Evolutionary conservation across 2,888 invertebrate species (phyloP).

Genomic region (Dione vanillae): DNA sequence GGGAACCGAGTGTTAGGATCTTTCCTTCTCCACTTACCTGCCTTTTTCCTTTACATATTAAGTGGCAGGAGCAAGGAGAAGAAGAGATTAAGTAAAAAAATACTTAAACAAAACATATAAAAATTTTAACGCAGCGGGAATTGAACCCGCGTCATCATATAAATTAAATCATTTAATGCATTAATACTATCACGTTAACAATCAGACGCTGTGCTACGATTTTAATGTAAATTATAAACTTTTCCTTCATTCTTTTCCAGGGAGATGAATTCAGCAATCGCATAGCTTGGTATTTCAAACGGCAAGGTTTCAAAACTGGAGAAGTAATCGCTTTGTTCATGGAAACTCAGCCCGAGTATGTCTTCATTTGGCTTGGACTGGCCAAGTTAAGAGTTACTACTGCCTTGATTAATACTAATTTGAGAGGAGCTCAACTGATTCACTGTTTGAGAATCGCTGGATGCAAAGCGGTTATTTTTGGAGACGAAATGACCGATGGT

Average conservation of each 20-base stretch:
- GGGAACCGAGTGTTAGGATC: no score
- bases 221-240: no score
- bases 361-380: conserved; percentile 95
- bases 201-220: no score
- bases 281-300: conserved; percentile 83
- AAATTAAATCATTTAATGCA: no score
- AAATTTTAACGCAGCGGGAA: no score
- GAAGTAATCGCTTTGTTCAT: conserved; percentile 94
- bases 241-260: conserved; percentile 55
- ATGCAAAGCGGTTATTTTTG: conserved; percentile 91
- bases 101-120: no score
- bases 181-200: no score
- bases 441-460: conserved; percentile 92
- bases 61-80: no score
- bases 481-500: conserved; percentile 84
- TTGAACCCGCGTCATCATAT: no score
- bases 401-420: conserved; percentile 95
- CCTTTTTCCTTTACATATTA: no score
- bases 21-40: no score
- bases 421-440: conserved; percentile 89
- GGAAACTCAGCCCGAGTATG: conserved; percentile 95
- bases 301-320: conserved; percentile 84
- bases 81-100: no score
- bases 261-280: conserved; percentile 85
- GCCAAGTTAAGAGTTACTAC: conserved; percentile 92